Percentiles rank a stretch among this genome's conserved stretches.
Evolutionary conservation across 2,113 vertebrate genomes (phyloP).

Genomic region (Fregetta grallaria): DNA sequence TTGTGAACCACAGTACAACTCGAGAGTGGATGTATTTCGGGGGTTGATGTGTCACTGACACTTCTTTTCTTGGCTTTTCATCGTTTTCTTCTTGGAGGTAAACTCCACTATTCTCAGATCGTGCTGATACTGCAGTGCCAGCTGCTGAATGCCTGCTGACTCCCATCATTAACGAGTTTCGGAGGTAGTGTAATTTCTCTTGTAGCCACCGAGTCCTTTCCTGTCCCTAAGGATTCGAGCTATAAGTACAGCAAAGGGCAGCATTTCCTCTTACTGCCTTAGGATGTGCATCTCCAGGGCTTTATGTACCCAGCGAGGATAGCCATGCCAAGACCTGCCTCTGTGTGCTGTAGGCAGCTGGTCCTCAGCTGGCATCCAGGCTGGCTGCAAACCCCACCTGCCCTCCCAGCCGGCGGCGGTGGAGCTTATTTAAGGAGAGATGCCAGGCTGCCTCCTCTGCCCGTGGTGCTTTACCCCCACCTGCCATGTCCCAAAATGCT

Average conservation of each 20-base stretch:
- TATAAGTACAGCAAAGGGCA: not conserved
- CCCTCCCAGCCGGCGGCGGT: accelerated
- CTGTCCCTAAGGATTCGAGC: not conserved
- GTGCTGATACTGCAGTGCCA: accelerated
- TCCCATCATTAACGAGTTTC: not conserved
- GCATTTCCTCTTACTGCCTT: not conserved
- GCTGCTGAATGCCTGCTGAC: not conserved
- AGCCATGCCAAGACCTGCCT: not conserved
- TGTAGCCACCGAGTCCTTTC: not conserved
- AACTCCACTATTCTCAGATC: not conserved
- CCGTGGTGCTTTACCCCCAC: not conserved
- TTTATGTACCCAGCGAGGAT: not conserved
- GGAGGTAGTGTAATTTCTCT: not conserved
- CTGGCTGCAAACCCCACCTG: not conserved
- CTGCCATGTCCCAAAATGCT: not conserved
- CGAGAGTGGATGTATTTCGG: not conserved
- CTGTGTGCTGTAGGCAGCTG: not conserved
- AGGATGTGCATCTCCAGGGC: not conserved
- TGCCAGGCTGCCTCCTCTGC: not conserved
- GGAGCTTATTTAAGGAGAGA: not conserved
- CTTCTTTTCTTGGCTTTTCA: not conserved
- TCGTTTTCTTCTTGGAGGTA: not conserved
- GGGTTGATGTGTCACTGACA: not conserved
- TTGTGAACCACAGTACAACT: not conserved
- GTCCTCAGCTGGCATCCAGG: not conserved